phyloP scores from a whole-genome alignment of 2,797 vertebrate genomes.

The Enteromius thamalakanensis region DNA sequence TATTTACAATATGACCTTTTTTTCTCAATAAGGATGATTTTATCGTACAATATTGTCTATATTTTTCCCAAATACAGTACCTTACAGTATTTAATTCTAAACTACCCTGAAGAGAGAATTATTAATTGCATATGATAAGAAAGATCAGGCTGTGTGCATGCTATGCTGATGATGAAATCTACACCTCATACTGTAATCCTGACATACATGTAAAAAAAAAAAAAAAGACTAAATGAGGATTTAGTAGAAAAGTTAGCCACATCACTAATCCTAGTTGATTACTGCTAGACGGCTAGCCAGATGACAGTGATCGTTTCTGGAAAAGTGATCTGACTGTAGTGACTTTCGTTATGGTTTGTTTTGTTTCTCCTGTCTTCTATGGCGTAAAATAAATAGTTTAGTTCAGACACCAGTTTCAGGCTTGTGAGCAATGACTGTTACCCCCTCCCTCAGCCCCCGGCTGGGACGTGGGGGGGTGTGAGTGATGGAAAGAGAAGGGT shows the following conservation, averaged over 20 bases:
- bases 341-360: constrained; percentile 28
- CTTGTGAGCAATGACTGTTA: constrained; percentile 31
- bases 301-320: background rate
- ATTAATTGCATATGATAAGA: background rate
- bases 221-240: background rate
- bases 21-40: background rate
- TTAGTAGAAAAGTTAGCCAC: background rate
- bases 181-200: background rate
- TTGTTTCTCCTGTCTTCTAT: constrained; percentile 16
- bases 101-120: background rate
- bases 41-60: background rate
- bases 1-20: background rate
- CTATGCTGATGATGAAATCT: background rate
- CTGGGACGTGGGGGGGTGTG: constrained; percentile 19
- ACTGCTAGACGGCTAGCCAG: background rate
- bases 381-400: constrained; percentile 28
- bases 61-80: background rate
- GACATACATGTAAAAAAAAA: background rate
- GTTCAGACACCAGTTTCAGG: constrained; percentile 22
- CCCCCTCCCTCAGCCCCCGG: constrained; percentile 18
- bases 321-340: background rate
- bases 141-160: background rate
- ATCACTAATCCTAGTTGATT: too few relatives aligned
- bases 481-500: constrained; percentile 45
- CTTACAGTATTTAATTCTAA: background rate